These are phyloP conservation scores for Mactromeris polynyma DNA, from an alignment of 2,888 invertebrate species.

Conservation along the genomic window DNA sequence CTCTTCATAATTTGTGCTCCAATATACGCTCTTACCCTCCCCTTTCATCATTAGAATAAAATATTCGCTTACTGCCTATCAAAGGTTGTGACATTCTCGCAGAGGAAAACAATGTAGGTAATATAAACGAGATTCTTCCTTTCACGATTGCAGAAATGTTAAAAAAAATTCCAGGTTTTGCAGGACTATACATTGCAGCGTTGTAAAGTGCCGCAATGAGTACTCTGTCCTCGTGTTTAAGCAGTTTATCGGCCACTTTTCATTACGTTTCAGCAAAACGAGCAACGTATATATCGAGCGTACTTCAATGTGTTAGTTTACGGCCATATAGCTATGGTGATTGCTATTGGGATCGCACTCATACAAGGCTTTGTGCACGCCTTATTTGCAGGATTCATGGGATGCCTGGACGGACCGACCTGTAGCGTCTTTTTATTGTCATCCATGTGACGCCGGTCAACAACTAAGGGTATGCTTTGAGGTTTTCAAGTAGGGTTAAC, in stretches of 20 bases:
- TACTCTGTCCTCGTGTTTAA: slow-evolving; percentile 51
- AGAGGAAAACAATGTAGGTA: slow-evolving; percentile 24
- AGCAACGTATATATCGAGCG: slow-evolving; percentile 44
- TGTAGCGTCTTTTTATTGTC: slow-evolving; percentile 52
- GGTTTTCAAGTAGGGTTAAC: slow-evolving; percentile 37
- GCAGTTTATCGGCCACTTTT: slow-evolving; percentile 30
- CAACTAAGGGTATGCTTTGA: slow-evolving; percentile 44
- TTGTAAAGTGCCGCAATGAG: slow-evolving; percentile 56
- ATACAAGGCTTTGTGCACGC: slow-evolving; percentile 35
- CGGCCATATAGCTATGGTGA: slow-evolving; percentile 41
- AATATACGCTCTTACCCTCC: neutral
- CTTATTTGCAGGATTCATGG: slow-evolving; percentile 40
- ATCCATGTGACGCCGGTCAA: slow-evolving; percentile 38
- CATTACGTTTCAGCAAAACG: slow-evolving; percentile 28
- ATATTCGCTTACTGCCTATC: slow-evolving; percentile 50
- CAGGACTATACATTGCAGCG: slow-evolving; percentile 54
- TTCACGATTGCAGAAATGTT: slow-evolving; percentile 46
- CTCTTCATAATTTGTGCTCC: slow-evolving; percentile 41
- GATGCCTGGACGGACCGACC: slow-evolving; percentile 49
- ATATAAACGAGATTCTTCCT: slow-evolving; percentile 51
- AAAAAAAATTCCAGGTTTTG: slow-evolving; percentile 33
- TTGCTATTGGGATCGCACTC: slow-evolving; percentile 30
- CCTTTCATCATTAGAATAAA: slow-evolving; percentile 26
- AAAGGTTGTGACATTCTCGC: slow-evolving; percentile 53
- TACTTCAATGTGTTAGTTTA: slow-evolving; percentile 48